Evolutionary conservation across 2,113 vertebrate genomes (phyloP), one percentile per base, ranked within the genome.

Genomic region (Hippopotamus amphibius): DNA sequence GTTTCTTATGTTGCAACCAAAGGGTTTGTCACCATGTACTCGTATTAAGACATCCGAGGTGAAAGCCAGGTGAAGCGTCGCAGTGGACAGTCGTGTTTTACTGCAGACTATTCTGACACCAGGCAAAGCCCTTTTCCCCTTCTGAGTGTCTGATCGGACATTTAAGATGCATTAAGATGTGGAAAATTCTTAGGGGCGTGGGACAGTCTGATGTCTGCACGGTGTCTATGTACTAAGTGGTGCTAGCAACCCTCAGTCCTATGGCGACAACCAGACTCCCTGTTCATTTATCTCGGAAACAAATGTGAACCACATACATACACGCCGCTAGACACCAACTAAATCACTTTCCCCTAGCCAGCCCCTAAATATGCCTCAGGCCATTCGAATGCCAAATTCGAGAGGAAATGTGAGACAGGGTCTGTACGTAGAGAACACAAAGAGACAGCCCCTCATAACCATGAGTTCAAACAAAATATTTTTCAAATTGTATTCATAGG

Each of bases 141-240:
- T 53, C 68, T 72, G 66, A 88, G 41, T 85, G 33, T 48, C 85
- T 85, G 24, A 7, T 48, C n/a, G 76, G 33, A 28, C 30, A 33
- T 90, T 86, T 66, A 48, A 50, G 24, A 80, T 53, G 59, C 33
- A 37, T 17, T 15, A 30, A 30, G 10, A 12, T 63, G 65, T 14
- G 43, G 41, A 59, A 48, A 46, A 48, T 48, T 57, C 55, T 65
- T 11, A 37, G n/a, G 30, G 8, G 15, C 4, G 2, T 21, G n/a
- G 69, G 65, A 33, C 37, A 94, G 8, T 16, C 66, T 37, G 41
- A 57, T n/a, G 33, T 68, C 72, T 30, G 2, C 0, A 14, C 30
- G 3, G 19, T 21, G 11, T 59, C 53, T 50, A 2, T 0, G 0
- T 3, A 22, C 6, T 10, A 26, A 10, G 17, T n/a, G 28, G 3